Evolutionary conservation across 2,888 invertebrate species (phyloP).

Genomic region (Trissolcus japonicus): DNA sequence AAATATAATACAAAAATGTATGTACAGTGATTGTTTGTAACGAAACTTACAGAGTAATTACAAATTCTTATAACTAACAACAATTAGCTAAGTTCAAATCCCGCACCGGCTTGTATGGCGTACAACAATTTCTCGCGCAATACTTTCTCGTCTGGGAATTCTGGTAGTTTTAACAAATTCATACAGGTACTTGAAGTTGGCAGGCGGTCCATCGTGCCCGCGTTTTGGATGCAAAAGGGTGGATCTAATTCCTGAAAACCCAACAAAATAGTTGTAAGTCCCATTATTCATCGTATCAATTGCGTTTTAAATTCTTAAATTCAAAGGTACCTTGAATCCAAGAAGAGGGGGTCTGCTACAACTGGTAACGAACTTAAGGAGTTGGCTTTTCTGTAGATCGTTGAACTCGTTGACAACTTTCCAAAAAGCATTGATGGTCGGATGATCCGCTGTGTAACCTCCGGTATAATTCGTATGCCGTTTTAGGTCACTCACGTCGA

Average conservation of each 20-base stretch:
- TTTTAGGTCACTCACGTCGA: constrained; percentile 93
- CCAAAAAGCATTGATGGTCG: constrained; percentile 93
- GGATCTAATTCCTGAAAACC: constrained; percentile 90
- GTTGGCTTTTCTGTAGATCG: constrained; percentile 88
- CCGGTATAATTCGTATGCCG: constrained; percentile 93
- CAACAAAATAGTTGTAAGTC: constrained; percentile 7
- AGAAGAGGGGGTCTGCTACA: constrained; percentile 97
- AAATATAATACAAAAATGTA: constrained; percentile 57
- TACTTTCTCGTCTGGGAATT: constrained; percentile 86
- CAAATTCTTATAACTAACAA: constrained; percentile 11
- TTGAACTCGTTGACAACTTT: constrained; percentile 88
- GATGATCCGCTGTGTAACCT: constrained; percentile 89
- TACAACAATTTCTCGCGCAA: constrained; percentile 91
- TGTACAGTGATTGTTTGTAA: constrained; percentile 43
- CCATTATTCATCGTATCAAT: not conserved
- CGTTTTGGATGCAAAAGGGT: constrained; percentile 96
- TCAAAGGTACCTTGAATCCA: constrained; percentile 90
- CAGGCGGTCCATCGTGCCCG: constrained; percentile 91
- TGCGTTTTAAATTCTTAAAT: not conserved
- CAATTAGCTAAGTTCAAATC: constrained; percentile 93
- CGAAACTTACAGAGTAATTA: constrained; percentile 6
- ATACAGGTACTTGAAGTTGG: constrained; percentile 99
- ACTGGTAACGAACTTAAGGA: constrained; percentile 98
- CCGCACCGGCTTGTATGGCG: constrained; percentile 96
- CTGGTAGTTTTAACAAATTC: constrained; percentile 97